Evolutionary conservation across 1,140 invertebrate species (phyloP).

Genomic region (Hetaerina americana): DNA sequence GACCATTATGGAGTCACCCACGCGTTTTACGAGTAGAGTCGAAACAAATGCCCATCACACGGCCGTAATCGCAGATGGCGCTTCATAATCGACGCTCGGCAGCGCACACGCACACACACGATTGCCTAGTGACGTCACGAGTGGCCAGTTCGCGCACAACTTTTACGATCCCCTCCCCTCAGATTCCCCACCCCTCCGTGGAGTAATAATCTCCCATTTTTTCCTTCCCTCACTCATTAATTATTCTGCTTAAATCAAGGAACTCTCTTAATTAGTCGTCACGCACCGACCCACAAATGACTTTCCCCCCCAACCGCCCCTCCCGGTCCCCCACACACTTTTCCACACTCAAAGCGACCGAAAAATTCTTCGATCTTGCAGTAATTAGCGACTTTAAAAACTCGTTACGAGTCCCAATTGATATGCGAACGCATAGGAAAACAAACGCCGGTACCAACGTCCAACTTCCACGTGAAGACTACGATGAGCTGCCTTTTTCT

Average conservation of each 20-base stretch:
- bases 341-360: not conserved
- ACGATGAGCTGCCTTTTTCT: too few species aligned
- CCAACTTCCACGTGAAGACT: too few species aligned
- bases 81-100: too few species aligned
- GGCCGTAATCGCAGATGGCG: not conserved
- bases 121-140: too few species aligned
- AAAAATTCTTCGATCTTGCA: not conserved
- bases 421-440: too few species aligned
- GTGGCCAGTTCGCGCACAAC: not conserved
- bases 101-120: too few species aligned
- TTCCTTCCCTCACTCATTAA: not conserved
- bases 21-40: not conserved
- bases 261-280: not conserved
- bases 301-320: not conserved
- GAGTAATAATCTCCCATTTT: not conserved
- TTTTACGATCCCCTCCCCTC: not conserved
- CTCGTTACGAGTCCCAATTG: not conserved
- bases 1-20: not conserved
- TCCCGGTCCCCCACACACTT: too few species aligned
- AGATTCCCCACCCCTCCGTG: not conserved
- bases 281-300: not conserved
- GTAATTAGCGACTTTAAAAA: conserved; percentile 1
- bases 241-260: not conserved
- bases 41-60: too few species aligned
- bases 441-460: too few species aligned